Conservation (phyloP, 2,888 invertebrate genomes). For the Cephus pulcher region DNA sequence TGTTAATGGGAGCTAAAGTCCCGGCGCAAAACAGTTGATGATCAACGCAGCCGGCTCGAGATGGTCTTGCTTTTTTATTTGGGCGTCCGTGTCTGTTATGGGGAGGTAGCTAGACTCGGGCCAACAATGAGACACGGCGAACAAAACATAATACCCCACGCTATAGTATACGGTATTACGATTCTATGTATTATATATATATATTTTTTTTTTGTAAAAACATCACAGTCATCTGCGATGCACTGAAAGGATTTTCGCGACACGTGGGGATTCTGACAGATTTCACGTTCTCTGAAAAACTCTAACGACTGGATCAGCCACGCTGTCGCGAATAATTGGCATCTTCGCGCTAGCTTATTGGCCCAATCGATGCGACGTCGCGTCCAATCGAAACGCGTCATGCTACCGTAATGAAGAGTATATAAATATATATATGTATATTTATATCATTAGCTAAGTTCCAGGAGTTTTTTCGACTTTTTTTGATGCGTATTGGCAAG, state of each 20-base stretch:
- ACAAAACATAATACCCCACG: neutral
- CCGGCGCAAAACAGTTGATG: neutral
- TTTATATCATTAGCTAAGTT: too few species aligned
- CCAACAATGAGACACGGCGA: neutral
- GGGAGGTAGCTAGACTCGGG: neutral
- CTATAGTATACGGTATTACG: neutral
- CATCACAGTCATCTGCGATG: neutral
- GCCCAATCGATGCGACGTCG: slow-evolving; percentile 20
- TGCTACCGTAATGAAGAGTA: slow-evolving; percentile 2
- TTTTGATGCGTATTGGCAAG: too few species aligned
- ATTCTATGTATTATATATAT: neutral
- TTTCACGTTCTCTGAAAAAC: neutral
- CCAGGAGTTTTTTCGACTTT: too few species aligned
- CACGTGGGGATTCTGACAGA: neutral
- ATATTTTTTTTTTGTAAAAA: neutral
- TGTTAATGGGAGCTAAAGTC: slow-evolving; percentile 2
- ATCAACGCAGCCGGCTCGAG: neutral
- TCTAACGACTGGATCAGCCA: neutral
- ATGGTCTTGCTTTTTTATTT: neutral
- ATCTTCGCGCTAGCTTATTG: slow-evolving; percentile 19
- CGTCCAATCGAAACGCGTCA: slow-evolving; percentile 15
- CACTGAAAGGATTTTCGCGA: neutral
- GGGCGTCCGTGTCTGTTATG: neutral
- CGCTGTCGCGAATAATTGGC: slow-evolving; percentile 25
- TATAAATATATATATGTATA: too few species aligned